phyloP scores from a whole-genome alignment of 2,888 invertebrate genomes.

The Rhimphoctona megacephalus region DNA sequence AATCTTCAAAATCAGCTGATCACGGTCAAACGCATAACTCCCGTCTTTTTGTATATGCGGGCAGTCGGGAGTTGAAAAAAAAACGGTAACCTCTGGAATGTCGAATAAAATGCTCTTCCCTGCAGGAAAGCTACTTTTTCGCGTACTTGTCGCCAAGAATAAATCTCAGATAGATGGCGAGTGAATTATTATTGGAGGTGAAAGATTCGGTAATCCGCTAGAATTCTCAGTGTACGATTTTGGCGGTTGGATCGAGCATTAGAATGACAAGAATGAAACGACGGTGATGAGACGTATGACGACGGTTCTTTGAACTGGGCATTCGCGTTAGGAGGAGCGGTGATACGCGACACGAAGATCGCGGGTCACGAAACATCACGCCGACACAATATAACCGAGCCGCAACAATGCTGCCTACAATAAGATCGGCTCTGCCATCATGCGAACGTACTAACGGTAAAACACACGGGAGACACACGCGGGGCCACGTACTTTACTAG shows the following conservation, averaged over 20 bases:
- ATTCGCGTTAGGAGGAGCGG: neutral
- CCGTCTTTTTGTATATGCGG: no score
- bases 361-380: slow-evolving; percentile 81
- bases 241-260: neutral
- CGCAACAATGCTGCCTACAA: slow-evolving; percentile 76
- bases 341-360: slow-evolving; percentile 67
- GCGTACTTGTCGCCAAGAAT: slow-evolving; percentile 41
- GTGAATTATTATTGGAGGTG: neutral
- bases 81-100: no score
- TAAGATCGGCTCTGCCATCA: slow-evolving; percentile 54
- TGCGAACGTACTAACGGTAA: slow-evolving; percentile 40
- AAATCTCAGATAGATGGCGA: neutral
- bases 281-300: neutral
- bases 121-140: neutral
- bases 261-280: neutral
- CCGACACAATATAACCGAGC: slow-evolving; percentile 81
- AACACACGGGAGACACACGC: slow-evolving; percentile 15
- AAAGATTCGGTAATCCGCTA: neutral
- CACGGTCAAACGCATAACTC: no score
- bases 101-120: neutral
- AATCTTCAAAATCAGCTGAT: no score
- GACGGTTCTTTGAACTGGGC: slow-evolving; percentile 4
- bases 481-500: slow-evolving; percentile 48
- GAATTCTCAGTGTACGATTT: neutral
- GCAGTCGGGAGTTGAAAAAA: no score